Base-by-base conservation (phyloP, 2,113 vertebrate genomes). In the Alethe castanea region DNA sequence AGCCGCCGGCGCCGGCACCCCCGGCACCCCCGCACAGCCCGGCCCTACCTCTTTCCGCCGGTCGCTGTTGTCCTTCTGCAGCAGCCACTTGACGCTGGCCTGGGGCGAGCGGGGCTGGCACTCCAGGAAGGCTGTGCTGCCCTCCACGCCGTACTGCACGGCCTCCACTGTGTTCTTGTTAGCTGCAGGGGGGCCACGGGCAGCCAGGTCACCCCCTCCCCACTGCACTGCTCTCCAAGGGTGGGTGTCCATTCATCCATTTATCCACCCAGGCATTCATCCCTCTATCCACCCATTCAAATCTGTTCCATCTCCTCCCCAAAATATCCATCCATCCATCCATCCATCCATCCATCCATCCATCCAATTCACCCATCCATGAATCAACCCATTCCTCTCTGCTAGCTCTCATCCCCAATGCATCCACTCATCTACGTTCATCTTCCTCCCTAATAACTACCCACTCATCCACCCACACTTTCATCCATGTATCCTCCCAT, bases 61-160 rank as follows among this genome's bases (percentile, higher is more conserved):
- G 97, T 99, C 99, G 5, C 98, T 99, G 98, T 99, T 98, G 96
- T 99, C 99, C 95, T 99, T 98, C 98, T 99, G 99, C 81, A 99
- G 98, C 73, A 99, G 98, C 99, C 99, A 99, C 92, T 99, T 99
- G 36, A 99, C 62, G 8, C 98, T 98, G 95, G 99, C 98, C 67
- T 99, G 99, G 24, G 99, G 99, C 0, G 99, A 99, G 67, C 99
- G 98, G 64, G 99, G 98, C 97, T 99, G 99, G 95, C 99, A 99
- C 95, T 99, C 99, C 62, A 99, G 97, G 95, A 99, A 99, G 14
- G 99, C 98, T 0, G 99, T 99, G 64, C 99, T 99, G 81, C 99
- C 99, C 28, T 99, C 99, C 88, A 99, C 99, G 0, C 99, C 99
- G 0, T 99, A 99, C 97, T 99, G 99, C 74, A 99, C 98, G 0